Base-by-base conservation (phyloP, 2,113 vertebrate species). In the Caloenas nicobarica region DNA sequence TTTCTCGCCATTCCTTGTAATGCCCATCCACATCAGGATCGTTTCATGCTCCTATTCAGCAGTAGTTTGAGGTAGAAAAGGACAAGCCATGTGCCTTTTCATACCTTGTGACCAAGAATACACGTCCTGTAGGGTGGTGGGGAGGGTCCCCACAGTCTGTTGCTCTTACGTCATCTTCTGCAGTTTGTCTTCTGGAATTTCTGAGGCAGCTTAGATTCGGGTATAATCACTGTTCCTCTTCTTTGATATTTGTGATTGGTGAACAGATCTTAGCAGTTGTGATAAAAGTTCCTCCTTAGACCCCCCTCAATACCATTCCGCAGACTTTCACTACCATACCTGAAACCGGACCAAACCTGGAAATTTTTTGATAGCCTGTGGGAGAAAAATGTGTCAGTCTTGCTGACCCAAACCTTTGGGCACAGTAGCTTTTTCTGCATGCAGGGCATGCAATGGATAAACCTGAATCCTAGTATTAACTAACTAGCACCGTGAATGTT, bases 21-120 rank as follows among this genome's bases (percentile, higher is more conserved):
- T n/a, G 64, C 31, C 46, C 50, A 34, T 21, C 9, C 40, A 15
- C 0, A 0, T 44, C 18, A 57, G 51, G 36, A 48, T 15, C 36
- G 31, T 36, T 22, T 56, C 33, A 56, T 17, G 11, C 33, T 76
- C 0, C 0, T 42, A 4, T 42, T 82, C 61, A 29, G 42, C 44
- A 28, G 38, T 25, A 34, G 36, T 46, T 76, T 51, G 57, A 50
- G 58, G 44, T 38, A 78, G 56, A 58, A 21, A 23, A 76, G 38
- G 31, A 77, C 64, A 78, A 81, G 24, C 64, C 31, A 10, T 11
- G 1, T 22, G 19, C 33, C 21, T 88, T 34, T 62, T 86, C 53
- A 22, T 50, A 21, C 46, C 26, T 57, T 62, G 61, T 70, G 64
- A 81, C 64, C 58, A 36, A 31, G 46, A 40, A 12, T 50, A 11